A percentile compares a stretch with the other conserved stretches of the same genome.
Evolutionary conservation across 1,140 invertebrate species (phyloP).

Genomic region (Camponotus vicinus): DNA sequence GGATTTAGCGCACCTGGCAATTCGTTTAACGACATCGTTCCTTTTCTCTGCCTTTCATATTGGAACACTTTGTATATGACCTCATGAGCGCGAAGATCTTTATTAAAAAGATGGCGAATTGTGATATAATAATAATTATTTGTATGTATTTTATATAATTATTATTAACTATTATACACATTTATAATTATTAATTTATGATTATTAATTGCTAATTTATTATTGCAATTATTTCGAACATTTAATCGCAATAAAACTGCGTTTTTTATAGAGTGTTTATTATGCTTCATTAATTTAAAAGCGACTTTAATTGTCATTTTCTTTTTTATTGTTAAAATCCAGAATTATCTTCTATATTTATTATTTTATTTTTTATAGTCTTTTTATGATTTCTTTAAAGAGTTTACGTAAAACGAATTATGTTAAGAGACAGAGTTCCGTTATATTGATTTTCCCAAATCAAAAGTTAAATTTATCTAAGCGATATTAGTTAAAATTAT

Average conservation of each 20-base stretch:
- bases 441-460: neutral
- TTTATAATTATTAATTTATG: neutral
- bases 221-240: too few species aligned
- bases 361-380: neutral
- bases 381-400: neutral
- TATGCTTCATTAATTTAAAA: constrained; percentile 20
- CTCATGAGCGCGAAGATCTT: neutral
- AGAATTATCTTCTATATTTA: neutral
- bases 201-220: neutral
- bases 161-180: neutral
- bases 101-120: neutral
- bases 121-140: neutral
- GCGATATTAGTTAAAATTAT: neutral
- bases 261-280: neutral
- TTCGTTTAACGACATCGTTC: neutral
- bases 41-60: neutral
- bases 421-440: neutral
- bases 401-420: neutral
- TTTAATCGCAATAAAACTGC: too few species aligned
- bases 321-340: neutral
- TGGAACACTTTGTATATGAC: neutral
- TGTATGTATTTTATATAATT: neutral
- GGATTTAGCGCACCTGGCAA: neutral
- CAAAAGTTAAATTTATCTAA: neutral
- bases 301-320: neutral